Evolutionary conservation across 2,888 invertebrate species (phyloP), one percentile per base, ranked within the genome.

Genomic region (Agrotis clavis): DNA sequence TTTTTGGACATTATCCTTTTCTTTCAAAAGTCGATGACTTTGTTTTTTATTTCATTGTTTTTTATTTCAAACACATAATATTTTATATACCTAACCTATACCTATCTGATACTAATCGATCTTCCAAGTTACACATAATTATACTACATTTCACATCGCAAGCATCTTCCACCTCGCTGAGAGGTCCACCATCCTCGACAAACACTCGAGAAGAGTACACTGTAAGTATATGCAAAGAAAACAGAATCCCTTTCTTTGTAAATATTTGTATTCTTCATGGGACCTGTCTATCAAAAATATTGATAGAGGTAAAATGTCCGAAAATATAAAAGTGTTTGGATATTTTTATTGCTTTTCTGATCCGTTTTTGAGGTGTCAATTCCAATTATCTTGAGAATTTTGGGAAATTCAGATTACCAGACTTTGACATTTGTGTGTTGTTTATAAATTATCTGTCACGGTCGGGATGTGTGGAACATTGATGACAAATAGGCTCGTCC

Each of bases 161-260:
- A 62, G 62, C 41, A 47, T 69, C 19, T 51, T 21, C 6, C n/a
- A 25, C 18, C 57, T 53, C 30, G 14, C 2, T 6, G 59, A 64
- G 79, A 13, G 35, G 47, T 25, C 19, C 56, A 21, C 56, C 21
- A 35, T 57, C 41, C 51, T 74, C 9, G 45, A 2, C 75, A 67
- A 77, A 67, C 75, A 67, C 80, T 62, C 18, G 51, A 66, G 6
- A 14, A n/a, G 30, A 35, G 50, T 50, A 64, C 30, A 61, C 48
- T 60, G 30, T 19, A 35, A 64, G 63, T 71, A 61, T 80, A 75
- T 41, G 51, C 66, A 79, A 79, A 66, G 66, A 65, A 80, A 80
- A 80, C 69, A 65, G 51, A 68, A 81, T 76, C 76, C 81, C 50
- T 75, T 53, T 67, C 67, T 2, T 35, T 11, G 61, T 21, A 68